A percentile compares a stretch with the other conserved stretches of the same genome.
phyloP scores from a whole-genome alignment of 1,140 invertebrate species.

The Scylla paramamosain region DNA sequence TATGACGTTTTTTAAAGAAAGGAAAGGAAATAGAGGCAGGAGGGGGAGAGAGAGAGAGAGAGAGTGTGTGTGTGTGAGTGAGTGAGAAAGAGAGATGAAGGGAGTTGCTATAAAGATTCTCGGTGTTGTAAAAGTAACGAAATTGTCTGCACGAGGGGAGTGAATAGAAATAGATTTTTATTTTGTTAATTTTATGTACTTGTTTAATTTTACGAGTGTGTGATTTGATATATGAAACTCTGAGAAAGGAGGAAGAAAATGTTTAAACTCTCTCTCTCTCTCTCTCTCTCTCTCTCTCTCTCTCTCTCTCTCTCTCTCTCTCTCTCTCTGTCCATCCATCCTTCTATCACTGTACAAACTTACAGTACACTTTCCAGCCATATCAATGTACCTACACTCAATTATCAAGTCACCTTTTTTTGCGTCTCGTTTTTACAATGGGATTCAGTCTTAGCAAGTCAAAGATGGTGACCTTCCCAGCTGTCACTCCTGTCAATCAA shows the following conservation, averaged over 20 bases:
- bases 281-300: not conserved
- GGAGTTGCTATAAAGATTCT: not conserved
- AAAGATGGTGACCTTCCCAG: not conserved
- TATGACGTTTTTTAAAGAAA: slow-evolving; percentile 47
- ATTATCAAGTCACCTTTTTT: no score
- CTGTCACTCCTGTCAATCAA: not conserved
- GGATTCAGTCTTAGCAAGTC: not conserved
- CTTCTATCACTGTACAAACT: no score
- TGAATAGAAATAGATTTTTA: not conserved
- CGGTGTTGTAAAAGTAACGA: not conserved
- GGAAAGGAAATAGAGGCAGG: not conserved
- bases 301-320: not conserved
- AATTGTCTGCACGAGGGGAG: not conserved
- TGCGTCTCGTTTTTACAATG: no score
- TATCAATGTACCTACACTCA: no score
- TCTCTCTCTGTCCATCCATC: not conserved
- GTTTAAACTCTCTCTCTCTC: not conserved
- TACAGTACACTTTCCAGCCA: no score
- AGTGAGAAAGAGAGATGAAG: not conserved
- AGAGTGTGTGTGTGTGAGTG: not conserved
- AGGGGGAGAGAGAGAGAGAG: slow-evolving; percentile 14
- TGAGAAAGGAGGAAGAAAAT: not conserved
- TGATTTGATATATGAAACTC: not conserved
- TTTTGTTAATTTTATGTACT: not conserved
- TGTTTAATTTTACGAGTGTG: not conserved